phyloP scores from a whole-genome alignment of 2,888 invertebrate species.

The Lysandra coridon region DNA sequence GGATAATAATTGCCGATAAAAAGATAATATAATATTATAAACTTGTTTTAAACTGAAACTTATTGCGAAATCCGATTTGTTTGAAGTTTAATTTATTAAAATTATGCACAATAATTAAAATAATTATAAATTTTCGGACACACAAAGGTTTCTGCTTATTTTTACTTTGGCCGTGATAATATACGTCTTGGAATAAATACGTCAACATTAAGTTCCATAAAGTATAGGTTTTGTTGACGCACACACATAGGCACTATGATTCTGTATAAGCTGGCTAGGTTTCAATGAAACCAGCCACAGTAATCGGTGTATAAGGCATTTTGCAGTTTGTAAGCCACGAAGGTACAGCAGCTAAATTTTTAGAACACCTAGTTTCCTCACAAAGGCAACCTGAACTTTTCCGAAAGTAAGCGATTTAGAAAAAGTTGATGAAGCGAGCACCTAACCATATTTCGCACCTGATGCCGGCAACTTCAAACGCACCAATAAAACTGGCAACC shows the following conservation, averaged over 20 bases:
- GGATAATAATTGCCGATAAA: constrained; percentile 26
- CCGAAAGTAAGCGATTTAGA: neutral
- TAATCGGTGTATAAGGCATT: too few species aligned
- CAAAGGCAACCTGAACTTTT: neutral
- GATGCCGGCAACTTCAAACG: constrained; percentile 53
- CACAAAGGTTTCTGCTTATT: neutral
- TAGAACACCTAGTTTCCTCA: neutral
- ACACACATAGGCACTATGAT: too few species aligned
- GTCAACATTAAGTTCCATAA: too few species aligned
- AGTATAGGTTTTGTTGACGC: too few species aligned
- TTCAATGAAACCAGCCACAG: too few species aligned
- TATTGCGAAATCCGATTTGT: neutral
- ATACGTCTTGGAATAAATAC: too few species aligned
- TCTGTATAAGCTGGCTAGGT: too few species aligned
- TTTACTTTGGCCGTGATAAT: neutral
- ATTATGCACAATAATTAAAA: too few species aligned
- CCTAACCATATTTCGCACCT: constrained; percentile 57
- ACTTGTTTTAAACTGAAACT: neutral
- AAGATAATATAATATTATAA: neutral
- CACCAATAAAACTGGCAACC: constrained; percentile 50
- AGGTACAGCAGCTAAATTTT: too few species aligned
- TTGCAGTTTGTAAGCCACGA: too few species aligned
- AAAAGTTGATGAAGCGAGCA: constrained; percentile 13
- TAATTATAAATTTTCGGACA: too few species aligned
- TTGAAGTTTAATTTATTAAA: neutral